Evolutionary conservation across 2,113 vertebrate genomes (phyloP).

Genomic region (Odobenus rosmarus): DNA sequence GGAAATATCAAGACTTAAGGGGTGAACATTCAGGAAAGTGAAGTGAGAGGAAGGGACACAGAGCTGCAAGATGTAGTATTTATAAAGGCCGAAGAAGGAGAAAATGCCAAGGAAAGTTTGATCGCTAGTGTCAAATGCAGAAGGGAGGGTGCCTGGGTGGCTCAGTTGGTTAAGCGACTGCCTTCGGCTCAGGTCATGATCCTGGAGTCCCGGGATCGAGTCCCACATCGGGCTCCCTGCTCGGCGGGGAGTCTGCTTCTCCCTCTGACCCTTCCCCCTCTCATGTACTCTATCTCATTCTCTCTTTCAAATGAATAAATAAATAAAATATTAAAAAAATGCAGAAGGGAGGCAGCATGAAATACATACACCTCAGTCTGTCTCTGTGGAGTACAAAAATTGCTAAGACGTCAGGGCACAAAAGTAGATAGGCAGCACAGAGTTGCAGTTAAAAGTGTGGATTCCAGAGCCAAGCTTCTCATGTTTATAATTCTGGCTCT

Average conservation of each 20-base stretch:
- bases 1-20: neutral
- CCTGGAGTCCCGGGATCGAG: too few relatives aligned
- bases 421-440: neutral
- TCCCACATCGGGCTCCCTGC: too few relatives aligned
- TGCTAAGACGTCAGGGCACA: neutral
- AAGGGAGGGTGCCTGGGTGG: neutral
- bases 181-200: too few relatives aligned
- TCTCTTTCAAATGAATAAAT: too few relatives aligned
- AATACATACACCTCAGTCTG: neutral
- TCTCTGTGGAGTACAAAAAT: neutral
- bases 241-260: too few relatives aligned
- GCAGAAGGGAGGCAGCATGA: neutral
- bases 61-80: neutral
- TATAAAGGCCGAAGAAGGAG: neutral
- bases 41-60: neutral
- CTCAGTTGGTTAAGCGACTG: too few relatives aligned
- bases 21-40: neutral
- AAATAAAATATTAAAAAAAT: neutral
- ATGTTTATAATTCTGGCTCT: neutral
- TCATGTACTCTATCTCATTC: too few relatives aligned
- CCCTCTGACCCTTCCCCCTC: too few relatives aligned
- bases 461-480: neutral
- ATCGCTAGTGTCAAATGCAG: neutral
- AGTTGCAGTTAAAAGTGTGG: neutral
- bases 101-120: neutral